These are phyloP conservation scores for Apis mellifera DNA, from an alignment of 1,140 invertebrate species.

Conservation along the genomic window Amel_HAv3.1 CM009937.2:1405001-1405500, in stretches of 20 bases:
- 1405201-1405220: conserved; percentile 1
- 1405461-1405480: conserved; percentile 12
- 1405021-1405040: not conserved
- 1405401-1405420: not conserved
- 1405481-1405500: conserved; percentile 33
- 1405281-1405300: not conserved
- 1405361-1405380: not conserved
- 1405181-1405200: not conserved
- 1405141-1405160: not conserved
- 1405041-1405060: not conserved
- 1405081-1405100: not conserved
- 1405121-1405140: not conserved
- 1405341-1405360: not conserved
- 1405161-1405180: not conserved
- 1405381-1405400: conserved; percentile 1
- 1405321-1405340: conserved; percentile 12
- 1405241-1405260: not conserved
- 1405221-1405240: not conserved
- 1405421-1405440: not conserved
- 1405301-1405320: not conserved
- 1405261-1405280: not conserved
- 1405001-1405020: not conserved
- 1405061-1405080: not conserved
- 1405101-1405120: not conserved
- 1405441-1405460: not conserved